Conservation (phyloP, 2,797 vertebrate species). For the Pantherophis alleghaniensis region DNA sequence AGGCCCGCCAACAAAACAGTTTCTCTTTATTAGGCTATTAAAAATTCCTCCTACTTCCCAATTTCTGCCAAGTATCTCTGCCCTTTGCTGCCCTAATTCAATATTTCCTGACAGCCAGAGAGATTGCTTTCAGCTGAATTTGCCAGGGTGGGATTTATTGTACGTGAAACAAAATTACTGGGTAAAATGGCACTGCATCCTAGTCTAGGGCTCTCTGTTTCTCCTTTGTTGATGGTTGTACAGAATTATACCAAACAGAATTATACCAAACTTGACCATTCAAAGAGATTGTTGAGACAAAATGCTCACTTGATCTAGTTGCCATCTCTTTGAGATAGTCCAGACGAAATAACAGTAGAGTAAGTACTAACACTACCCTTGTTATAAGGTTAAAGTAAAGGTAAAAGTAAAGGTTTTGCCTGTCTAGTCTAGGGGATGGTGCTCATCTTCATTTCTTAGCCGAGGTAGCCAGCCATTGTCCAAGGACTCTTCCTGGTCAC, state of each 20-base stretch:
- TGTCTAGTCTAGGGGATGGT: background rate
- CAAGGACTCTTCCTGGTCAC: background rate
- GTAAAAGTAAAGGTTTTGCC: background rate
- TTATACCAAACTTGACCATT: background rate
- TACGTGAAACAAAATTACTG: background rate
- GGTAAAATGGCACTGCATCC: background rate
- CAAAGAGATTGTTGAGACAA: background rate
- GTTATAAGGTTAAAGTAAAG: background rate
- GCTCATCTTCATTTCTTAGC: background rate
- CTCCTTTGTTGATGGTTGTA: conserved; percentile 18
- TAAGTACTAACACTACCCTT: background rate
- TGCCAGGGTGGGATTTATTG: background rate
- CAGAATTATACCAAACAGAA: background rate
- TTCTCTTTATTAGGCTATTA: conserved; percentile 52
- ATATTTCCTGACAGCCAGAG: conserved; percentile 17
- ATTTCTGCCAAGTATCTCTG: conserved; percentile 36
- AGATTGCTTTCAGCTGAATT: conserved; percentile 39
- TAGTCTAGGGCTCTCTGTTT: background rate
- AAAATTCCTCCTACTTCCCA: conserved; percentile 52
- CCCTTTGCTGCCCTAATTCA: conserved; percentile 51
- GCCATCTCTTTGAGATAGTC: background rate
- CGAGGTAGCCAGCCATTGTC: background rate
- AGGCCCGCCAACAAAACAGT: conserved; percentile 47
- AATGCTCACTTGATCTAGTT: background rate
- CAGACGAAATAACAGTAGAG: background rate